A percentile compares a stretch with the other conserved stretches of the same genome.
Evolutionary conservation across 2,113 vertebrate genomes (phyloP).

Genomic region (Cichladusa arquata): DNA sequence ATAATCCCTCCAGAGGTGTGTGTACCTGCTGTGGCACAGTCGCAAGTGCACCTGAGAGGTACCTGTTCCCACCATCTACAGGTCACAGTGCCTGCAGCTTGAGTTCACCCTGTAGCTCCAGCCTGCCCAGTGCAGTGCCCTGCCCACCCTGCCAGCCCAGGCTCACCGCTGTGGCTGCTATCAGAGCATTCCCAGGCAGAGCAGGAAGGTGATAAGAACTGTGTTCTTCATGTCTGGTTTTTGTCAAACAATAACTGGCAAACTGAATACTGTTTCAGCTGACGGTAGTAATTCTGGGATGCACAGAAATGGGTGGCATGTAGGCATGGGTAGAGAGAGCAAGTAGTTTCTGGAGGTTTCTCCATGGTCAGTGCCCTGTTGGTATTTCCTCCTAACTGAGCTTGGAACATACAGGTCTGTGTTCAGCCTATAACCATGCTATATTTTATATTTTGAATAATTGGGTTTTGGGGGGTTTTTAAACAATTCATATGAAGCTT

Average conservation of each 20-base stretch:
- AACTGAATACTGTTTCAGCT: background rate
- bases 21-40: background rate
- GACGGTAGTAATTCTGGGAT: background rate
- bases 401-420: background rate
- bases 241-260: background rate
- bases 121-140: background rate
- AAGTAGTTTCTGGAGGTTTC: background rate
- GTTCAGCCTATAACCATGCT: background rate
- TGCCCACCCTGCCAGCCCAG: background rate
- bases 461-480: rapidly evolving
- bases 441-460: background rate
- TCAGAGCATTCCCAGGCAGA: background rate
- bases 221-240: background rate
- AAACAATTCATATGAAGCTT: background rate
- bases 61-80: background rate
- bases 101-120: background rate
- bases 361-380: background rate
- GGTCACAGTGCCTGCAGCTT: background rate
- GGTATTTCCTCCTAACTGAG: background rate
- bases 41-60: background rate
- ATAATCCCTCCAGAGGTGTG: background rate
- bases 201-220: background rate
- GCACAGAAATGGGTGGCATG: background rate
- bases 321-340: background rate
- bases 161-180: background rate